A percentile compares a stretch with the other conserved stretches of the same genome.
Conservation (phyloP, 2,113 vertebrate genomes). For the Urocitellus parryii region DNA sequence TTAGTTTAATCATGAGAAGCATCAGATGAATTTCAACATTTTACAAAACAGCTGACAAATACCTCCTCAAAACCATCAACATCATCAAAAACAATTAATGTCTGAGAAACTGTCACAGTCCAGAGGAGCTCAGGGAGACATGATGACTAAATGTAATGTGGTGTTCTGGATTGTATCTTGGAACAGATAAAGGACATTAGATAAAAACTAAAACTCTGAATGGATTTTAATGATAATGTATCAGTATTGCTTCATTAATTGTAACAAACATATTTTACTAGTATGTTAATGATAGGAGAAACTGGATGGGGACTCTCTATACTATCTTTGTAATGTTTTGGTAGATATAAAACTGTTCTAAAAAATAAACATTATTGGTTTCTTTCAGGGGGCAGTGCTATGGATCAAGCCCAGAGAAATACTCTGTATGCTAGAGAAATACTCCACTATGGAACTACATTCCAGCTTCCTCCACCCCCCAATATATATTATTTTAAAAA, state of each 20-base stretch:
- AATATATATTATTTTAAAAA: constrained; percentile 9
- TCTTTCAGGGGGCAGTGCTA: background rate
- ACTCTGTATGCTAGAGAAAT: background rate
- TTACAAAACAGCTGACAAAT: constrained; percentile 44
- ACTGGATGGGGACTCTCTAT: background rate
- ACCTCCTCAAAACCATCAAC: constrained; percentile 31
- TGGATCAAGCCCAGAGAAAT: background rate
- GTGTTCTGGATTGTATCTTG: background rate
- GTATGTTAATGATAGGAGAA: background rate
- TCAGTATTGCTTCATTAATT: constrained; percentile 15
- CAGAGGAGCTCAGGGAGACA: constrained; percentile 15
- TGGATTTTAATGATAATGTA: background rate
- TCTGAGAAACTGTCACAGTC: constrained; percentile 10
- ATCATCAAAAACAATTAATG: constrained; percentile 40
- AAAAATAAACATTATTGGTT: background rate
- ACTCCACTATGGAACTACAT: background rate
- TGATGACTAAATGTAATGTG: constrained; percentile 7
- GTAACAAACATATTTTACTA: background rate
- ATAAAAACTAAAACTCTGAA: constrained; percentile 55
- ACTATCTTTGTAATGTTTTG: background rate
- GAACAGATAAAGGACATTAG: constrained; percentile 45
- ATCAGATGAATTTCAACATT: constrained; percentile 19
- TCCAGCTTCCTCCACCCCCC: background rate
- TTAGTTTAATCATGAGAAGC: constrained; percentile 30
- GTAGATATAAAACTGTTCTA: constrained; percentile 30